Conservation (phyloP, 2,113 vertebrate genomes). For the Clarias batrachus region DNA sequence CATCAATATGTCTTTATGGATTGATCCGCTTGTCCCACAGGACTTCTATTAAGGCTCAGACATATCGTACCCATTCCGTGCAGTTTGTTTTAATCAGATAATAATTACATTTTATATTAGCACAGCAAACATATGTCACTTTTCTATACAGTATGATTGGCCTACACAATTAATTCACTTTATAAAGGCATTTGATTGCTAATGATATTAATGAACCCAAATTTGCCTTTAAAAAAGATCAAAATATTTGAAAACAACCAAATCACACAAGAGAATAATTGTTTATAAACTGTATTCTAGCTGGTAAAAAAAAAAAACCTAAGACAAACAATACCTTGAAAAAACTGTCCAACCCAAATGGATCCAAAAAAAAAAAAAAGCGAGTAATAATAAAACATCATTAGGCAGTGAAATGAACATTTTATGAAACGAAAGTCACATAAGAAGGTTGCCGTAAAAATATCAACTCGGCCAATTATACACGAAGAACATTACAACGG, state of each 20-base stretch:
- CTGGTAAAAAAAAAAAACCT: neutral
- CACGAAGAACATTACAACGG: conserved; percentile 26
- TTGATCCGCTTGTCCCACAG: neutral
- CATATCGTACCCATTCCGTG: neutral
- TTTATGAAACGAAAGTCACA: conserved; percentile 9
- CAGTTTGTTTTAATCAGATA: conserved; percentile 14
- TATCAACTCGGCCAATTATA: conserved; percentile 17
- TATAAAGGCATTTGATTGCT: neutral
- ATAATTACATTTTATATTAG: conserved; percentile 38
- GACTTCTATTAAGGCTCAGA: conserved; percentile 1
- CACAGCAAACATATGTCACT: conserved; percentile 9
- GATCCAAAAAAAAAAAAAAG: neutral
- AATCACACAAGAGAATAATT: neutral
- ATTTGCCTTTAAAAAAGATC: neutral
- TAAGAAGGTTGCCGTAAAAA: conserved; percentile 15
- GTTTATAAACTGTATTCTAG: neutral
- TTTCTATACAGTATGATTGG: neutral
- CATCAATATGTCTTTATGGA: neutral
- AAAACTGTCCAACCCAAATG: neutral
- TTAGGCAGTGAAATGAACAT: neutral
- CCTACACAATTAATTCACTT: conserved; percentile 26
- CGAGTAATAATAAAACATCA: conserved; percentile 15
- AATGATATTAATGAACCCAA: neutral
- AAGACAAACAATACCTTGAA: neutral
- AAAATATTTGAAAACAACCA: neutral